Percentiles rank a stretch among this genome's conserved stretches.
These are phyloP conservation scores for Labeo calbasu DNA, from an alignment of 2,797 vertebrate genomes.

Conservation along the genomic window DNA sequence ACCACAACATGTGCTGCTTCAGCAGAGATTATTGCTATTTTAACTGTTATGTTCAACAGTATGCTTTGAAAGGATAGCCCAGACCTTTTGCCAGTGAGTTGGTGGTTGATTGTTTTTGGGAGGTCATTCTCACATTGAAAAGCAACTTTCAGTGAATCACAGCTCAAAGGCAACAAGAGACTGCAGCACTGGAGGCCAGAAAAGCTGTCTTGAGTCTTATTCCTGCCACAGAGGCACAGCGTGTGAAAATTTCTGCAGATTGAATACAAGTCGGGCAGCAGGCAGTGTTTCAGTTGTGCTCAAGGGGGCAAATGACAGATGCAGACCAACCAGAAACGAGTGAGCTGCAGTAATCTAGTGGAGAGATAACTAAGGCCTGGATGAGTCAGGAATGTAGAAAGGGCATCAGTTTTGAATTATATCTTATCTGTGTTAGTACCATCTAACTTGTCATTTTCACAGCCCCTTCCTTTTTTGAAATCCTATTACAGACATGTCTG, in stretches of 20 bases:
- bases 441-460: constrained; percentile 42
- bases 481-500: constrained; percentile 33
- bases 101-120: constrained; percentile 18
- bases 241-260: constrained; percentile 24
- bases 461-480: constrained; percentile 35
- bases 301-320: constrained; percentile 27
- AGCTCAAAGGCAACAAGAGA: not conserved
- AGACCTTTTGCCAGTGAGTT: not conserved
- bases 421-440: constrained; percentile 11
- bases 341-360: constrained; percentile 26
- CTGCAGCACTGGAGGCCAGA: not conserved
- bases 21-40: not conserved
- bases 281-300: constrained; percentile 22
- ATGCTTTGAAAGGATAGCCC: constrained; percentile 14
- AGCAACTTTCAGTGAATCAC: constrained; percentile 1
- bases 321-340: not conserved
- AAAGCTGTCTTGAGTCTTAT: constrained; percentile 30
- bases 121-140: constrained; percentile 25
- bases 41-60: not conserved
- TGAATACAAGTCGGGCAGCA: constrained; percentile 32
- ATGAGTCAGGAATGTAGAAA: constrained; percentile 18
- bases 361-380: constrained; percentile 32
- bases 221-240: constrained; percentile 25
- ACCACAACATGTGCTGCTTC: not conserved
- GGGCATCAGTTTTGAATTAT: constrained; percentile 31